Evolutionary conservation across 2,888 invertebrate genomes (phyloP), one percentile per base, ranked within the genome.

Genomic region (Aethes cnicana): DNA sequence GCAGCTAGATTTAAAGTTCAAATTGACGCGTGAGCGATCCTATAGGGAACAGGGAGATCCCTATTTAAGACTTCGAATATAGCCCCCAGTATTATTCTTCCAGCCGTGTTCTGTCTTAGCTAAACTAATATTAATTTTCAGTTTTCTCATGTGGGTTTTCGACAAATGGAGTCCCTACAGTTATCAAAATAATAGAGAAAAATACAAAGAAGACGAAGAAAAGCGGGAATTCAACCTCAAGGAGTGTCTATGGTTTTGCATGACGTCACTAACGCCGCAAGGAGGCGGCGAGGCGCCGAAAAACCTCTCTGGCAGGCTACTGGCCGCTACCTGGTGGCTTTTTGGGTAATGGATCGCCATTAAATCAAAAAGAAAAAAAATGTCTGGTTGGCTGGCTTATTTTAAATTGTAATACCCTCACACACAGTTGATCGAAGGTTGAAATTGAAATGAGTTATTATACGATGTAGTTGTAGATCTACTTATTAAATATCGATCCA

Each of bases 301-400:
- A 79, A 98, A 98, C 80, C 90, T 99, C 0, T 98, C 98, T 0
- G 98, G 98, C 0, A 92, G 98, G 41, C 87, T 99, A 7, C 95
- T 99, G 0, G 98, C 98, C 0, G 98, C 98, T 1, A 98, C 98
- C 0, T 98, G 98, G 98, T 99, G 99, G 99, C 89, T 99, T 16
- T 99, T 99, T 83, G 98, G 98, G 92, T 92, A 73, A 62, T 4
- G 4, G 3, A 41, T 28, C 46, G 25, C 20, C 28, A 20, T 44
- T 36, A 11, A 7, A 12, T 41, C 28, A 42, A 28, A 35, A 16
- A 32, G 2, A 23, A 23, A 23, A 8, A 23, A n/a, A n/a, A n/a
- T n/a, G n/a, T n/a, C n/a, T n/a, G n/a, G n/a, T n/a, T n/a, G n/a
- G n/a, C n/a, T n/a, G n/a, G n/a, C n/a, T n/a, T n/a, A n/a, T n/a